Evolutionary conservation across 2,888 invertebrate species (phyloP).

Genomic region (Drosophila tripunctata): DNA sequence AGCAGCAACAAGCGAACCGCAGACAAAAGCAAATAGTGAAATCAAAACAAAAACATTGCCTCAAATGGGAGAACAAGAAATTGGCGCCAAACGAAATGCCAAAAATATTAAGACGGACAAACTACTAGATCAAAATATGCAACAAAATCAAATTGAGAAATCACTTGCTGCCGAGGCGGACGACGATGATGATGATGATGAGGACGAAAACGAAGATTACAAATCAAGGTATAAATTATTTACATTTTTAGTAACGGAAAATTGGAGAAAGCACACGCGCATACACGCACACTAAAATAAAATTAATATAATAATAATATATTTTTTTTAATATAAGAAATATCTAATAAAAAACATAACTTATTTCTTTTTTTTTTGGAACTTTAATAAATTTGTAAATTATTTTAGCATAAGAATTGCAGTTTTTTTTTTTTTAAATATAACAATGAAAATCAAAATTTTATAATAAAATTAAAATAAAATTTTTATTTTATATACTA

Average conservation of each 20-base stretch:
- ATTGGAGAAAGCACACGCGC: background rate
- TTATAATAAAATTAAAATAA: too few relatives aligned
- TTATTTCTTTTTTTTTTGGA: too few relatives aligned
- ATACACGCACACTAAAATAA: background rate
- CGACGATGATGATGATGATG: slow-evolving; percentile 55
- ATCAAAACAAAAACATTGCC: slow-evolving; percentile 77
- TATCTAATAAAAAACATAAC: too few relatives aligned
- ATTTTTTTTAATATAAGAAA: background rate
- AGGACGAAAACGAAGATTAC: slow-evolving; percentile 48
- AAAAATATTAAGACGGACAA: slow-evolving; percentile 15
- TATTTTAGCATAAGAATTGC: too few relatives aligned
- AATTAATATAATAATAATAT: background rate
- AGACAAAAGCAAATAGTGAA: slow-evolving; percentile 66
- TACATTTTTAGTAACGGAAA: background rate
- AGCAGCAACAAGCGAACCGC: slow-evolving; percentile 67
- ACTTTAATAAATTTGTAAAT: background rate
- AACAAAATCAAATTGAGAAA: slow-evolving; percentile 13
- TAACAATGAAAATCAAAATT: too few relatives aligned
- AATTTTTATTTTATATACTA: too few relatives aligned
- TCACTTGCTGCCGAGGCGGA: slow-evolving; percentile 51
- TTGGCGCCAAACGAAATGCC: slow-evolving; percentile 65
- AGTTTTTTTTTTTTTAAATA: too few relatives aligned
- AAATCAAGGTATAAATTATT: slow-evolving; percentile 33
- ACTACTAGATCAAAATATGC: slow-evolving; percentile 19
- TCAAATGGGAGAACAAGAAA: slow-evolving; percentile 65